Percentiles rank a stretch among this genome's conserved stretches.
Evolutionary conservation across 2,113 vertebrate genomes (phyloP).

Genomic region (Gambusia holbrooki): DNA sequence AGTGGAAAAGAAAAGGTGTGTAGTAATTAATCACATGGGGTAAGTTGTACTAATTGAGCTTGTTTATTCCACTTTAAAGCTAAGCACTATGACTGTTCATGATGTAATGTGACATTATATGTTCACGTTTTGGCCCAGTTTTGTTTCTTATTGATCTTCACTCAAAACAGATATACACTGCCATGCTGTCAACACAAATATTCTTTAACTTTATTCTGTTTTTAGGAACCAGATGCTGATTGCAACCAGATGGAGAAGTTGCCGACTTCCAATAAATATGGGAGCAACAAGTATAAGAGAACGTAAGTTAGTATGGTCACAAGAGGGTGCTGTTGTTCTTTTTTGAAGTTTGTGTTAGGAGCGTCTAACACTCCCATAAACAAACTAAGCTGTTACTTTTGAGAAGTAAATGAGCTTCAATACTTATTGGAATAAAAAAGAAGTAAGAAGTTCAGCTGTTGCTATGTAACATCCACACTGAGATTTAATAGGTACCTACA

Average conservation of each 20-base stretch:
- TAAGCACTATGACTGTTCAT: background rate
- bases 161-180: background rate
- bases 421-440: background rate
- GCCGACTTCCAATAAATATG: constrained; percentile 13
- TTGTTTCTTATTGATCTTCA: background rate
- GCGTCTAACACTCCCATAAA: background rate
- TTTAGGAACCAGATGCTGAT: constrained; percentile 18
- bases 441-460: background rate
- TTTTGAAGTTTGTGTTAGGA: background rate
- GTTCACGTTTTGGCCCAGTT: background rate
- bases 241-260: constrained; percentile 42
- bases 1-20: constrained; percentile 73
- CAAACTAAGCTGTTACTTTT: background rate
- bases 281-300: constrained; percentile 63
- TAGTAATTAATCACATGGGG: constrained; percentile 21
- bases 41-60: background rate
- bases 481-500: background rate
- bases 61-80: background rate
- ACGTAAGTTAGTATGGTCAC: constrained; percentile 63
- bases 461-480: background rate
- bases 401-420: background rate
- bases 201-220: constrained; percentile 27
- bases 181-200: background rate
- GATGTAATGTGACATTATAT: background rate
- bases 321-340: constrained; percentile 67